Conservation (phyloP, 2,113 vertebrate genomes). For the Gambusia affinis region DNA sequence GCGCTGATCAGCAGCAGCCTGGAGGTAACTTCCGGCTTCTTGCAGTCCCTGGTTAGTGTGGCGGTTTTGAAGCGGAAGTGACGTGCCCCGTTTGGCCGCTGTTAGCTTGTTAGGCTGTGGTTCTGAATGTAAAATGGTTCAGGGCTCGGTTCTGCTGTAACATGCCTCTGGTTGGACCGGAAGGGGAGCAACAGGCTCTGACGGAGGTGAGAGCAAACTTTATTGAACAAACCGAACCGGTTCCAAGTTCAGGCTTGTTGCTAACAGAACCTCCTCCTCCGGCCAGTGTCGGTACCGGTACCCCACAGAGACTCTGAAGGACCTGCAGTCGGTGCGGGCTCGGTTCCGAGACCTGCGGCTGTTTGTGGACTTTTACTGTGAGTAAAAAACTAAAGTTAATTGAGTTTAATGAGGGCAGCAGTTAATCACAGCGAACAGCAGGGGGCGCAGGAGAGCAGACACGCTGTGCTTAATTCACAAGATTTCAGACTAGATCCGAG, state of each 20-base stretch:
- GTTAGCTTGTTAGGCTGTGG: background rate
- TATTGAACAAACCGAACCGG: background rate
- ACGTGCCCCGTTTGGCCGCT: background rate
- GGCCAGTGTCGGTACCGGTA: slow-evolving; percentile 71
- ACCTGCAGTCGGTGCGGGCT: slow-evolving; percentile 59
- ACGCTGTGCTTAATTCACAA: too few relatives aligned
- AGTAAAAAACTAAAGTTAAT: slow-evolving; percentile 45
- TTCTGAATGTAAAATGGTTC: background rate
- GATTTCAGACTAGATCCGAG: too few relatives aligned
- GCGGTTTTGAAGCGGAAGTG: background rate
- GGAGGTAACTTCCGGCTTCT: too few relatives aligned
- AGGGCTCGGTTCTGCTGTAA: background rate
- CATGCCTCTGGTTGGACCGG: slow-evolving; percentile 37
- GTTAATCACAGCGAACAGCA: too few relatives aligned
- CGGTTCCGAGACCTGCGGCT: slow-evolving; percentile 71
- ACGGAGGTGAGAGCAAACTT: slow-evolving; percentile 34
- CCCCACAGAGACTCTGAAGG: slow-evolving; percentile 62
- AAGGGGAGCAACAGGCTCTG: slow-evolving; percentile 49
- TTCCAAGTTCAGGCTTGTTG: background rate
- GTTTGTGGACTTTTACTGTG: slow-evolving; percentile 76
- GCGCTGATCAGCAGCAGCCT: too few relatives aligned
- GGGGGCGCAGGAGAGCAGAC: too few relatives aligned
- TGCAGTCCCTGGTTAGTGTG: background rate
- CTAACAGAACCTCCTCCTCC: background rate
- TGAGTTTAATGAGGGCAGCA: too few relatives aligned